Evolutionary conservation across 2,888 invertebrate species (phyloP).

Genomic region (Dorcus hopei): DNA sequence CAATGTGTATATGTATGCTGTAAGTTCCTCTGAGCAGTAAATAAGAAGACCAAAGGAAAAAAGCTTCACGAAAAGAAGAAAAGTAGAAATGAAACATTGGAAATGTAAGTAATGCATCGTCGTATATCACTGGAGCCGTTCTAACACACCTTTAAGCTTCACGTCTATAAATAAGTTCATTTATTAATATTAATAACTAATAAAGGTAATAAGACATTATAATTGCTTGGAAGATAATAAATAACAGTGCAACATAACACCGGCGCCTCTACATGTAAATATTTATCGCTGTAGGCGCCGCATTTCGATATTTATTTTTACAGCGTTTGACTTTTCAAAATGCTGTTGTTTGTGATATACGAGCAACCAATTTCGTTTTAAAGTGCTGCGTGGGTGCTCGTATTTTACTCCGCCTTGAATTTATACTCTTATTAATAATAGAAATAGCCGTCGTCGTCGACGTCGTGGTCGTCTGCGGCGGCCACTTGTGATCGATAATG

Average conservation of each 20-base stretch:
- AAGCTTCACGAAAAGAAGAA: neutral
- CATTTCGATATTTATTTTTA: constrained; percentile 17
- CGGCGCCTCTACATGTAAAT: constrained; percentile 20
- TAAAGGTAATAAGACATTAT: constrained; percentile 16
- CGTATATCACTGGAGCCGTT: neutral
- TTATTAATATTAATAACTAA: constrained; percentile 15
- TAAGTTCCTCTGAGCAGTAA: too few relatives aligned
- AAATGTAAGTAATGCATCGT: neutral
- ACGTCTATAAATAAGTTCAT: constrained; percentile 8
- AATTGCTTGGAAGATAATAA: constrained; percentile 10
- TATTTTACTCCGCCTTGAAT: neutral
- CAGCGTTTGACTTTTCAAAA: constrained; percentile 22
- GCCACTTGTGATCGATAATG: neutral
- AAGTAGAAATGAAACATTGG: neutral
- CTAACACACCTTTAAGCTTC: constrained; percentile 2
- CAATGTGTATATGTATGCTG: too few relatives aligned
- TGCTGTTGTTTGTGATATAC: constrained; percentile 23
- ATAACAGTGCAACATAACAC: constrained; percentile 7
- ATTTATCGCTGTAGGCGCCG: constrained; percentile 19
- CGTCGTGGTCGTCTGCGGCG: neutral
- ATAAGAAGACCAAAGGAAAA: neutral
- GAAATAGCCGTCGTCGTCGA: neutral
- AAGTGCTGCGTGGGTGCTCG: constrained; percentile 4
- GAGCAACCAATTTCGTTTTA: constrained; percentile 17
- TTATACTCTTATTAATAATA: neutral